A percentile compares a stretch with the other conserved stretches of the same genome.
Conservation (phyloP, 2,888 invertebrate species). For the Lochmaea crataegi region DNA sequence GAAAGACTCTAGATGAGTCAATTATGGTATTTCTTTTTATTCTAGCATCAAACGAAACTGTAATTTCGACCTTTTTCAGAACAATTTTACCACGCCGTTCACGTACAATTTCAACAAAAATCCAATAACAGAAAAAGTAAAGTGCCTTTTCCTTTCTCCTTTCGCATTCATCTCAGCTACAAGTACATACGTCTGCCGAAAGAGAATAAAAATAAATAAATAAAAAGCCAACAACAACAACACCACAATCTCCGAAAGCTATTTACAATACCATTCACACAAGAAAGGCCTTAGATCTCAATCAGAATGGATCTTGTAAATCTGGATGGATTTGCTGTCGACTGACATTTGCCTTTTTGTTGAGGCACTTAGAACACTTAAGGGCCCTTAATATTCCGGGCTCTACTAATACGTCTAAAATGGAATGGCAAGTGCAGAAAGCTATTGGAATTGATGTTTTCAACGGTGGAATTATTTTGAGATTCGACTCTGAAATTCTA, state of each 20-base stretch:
- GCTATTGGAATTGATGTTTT: conserved; percentile 15
- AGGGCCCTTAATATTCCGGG: conserved; percentile 25
- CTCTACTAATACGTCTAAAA: conserved; percentile 25
- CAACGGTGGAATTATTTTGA: neutral
- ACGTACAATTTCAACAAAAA: conserved; percentile 23
- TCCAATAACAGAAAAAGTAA: conserved; percentile 15
- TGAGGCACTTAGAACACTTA: conserved; percentile 29
- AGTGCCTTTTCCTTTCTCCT: conserved; percentile 21
- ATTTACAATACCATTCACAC: conserved; percentile 30
- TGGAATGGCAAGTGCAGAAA: conserved; percentile 23
- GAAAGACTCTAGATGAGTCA: no score
- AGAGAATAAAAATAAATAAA: conserved; percentile 21
- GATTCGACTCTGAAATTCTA: no score
- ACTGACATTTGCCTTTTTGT: conserved; percentile 24
- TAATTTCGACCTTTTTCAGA: neutral
- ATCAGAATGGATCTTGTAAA: conserved; percentile 28
- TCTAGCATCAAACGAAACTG: neutral
- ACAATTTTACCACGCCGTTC: conserved; percentile 4
- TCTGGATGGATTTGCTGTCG: conserved; percentile 32
- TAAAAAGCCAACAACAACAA: conserved; percentile 13
- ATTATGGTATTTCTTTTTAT: no score
- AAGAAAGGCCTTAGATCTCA: conserved; percentile 34
- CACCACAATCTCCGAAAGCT: conserved; percentile 27
- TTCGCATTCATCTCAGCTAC: conserved; percentile 29
- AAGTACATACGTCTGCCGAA: conserved; percentile 30